Base-by-base conservation (phyloP, 2,888 invertebrate genomes). In the Melanophora roralis region DNA sequence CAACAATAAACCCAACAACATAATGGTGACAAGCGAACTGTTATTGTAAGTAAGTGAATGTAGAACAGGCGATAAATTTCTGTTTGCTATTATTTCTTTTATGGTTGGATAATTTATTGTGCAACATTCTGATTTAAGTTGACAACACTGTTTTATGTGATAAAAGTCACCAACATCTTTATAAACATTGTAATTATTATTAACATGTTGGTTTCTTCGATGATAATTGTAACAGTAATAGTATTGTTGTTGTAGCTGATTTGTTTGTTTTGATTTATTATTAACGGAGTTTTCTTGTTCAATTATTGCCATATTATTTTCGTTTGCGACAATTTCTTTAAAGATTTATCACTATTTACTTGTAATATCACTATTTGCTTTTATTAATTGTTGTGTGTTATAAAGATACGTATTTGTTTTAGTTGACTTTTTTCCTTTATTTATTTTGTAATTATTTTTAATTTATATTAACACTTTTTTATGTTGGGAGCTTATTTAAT, bases 91-190 rank as follows among this genome's bases (percentile, higher is more conserved):
- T 67, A 62, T 36, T 60, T 55, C 32, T 67, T 14, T 21, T 19
- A 43, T 12, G n/a, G 62, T 43, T 34, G 49, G 21, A 9, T 49
- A 55, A 64, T 72, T 36, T 21, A n/a, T 65, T 60, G 51, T 60
- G 16, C 47, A 57, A 69, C n/a, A 62, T 73, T 49, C 62, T 67
- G 36, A 62, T 55, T 38, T 38, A 49, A 38, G 38, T 12, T 67
- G 62, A 80, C 72, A 68, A 76, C 72, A 73, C 16, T 23, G 34
- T 53, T 76, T 80, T 80, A 68, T 64, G 27, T 80, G 80, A 80
- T 73, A 76, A 76, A 80, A 67, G 67, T 55, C 72, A 40, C 14
- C 49, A 49, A 43, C 9, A n/a, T 64, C 55, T 62, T 76, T 14
- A 2, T 19, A 23, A 23, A 34, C 38, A 34, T 60, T 4, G 11